Evolutionary conservation across 1,140 invertebrate species (phyloP).

Genomic region (Penaeus chinensis): DNA sequence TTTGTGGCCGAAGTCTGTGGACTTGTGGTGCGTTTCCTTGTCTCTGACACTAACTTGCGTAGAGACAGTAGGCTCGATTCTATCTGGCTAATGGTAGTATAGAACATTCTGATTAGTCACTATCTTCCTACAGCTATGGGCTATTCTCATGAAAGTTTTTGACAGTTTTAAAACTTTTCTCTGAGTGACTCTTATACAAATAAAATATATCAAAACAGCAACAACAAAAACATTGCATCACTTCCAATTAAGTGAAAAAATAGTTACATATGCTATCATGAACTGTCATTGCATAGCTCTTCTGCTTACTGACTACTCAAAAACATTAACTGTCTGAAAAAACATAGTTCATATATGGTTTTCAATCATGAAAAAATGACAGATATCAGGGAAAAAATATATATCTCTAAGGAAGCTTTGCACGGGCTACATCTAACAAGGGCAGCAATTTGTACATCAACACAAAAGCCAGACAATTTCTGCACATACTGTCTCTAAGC

Average conservation of each 20-base stretch:
- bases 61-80: constrained; percentile 49
- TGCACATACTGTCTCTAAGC: constrained; percentile 33
- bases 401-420: not conserved
- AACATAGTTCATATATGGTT: too few species aligned
- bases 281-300: too few species aligned
- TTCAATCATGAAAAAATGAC: too few species aligned
- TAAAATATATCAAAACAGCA: too few species aligned
- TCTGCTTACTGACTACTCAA: too few species aligned
- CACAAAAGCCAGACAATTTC: constrained; percentile 40
- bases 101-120: constrained; percentile 38
- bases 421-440: constrained; percentile 13
- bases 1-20: not conserved
- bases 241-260: too few species aligned
- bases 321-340: too few species aligned
- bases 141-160: not conserved
- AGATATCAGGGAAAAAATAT: too few species aligned
- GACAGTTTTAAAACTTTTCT: too few species aligned
- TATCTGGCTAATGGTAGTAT: constrained; percentile 51
- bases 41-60: constrained; percentile 39
- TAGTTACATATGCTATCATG: too few species aligned
- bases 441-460: constrained; percentile 33
- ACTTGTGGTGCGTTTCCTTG: constrained; percentile 7
- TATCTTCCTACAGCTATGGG: not conserved
- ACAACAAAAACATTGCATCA: too few species aligned
- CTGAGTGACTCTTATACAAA: not conserved